Evolutionary conservation across 2,113 vertebrate genomes (phyloP).

Genomic region (Pithys albifrons): DNA sequence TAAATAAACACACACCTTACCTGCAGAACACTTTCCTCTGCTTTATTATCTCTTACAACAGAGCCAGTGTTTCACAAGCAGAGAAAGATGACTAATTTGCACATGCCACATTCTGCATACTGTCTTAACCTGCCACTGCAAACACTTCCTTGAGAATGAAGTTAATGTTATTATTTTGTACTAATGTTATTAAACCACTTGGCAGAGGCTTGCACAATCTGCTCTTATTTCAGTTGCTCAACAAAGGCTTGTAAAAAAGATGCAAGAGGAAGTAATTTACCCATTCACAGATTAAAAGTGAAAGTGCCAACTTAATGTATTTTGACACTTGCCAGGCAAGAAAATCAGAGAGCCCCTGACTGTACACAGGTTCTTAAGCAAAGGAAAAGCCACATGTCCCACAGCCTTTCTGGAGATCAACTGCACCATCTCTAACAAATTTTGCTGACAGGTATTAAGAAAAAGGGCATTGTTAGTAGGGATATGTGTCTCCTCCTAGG

Average conservation of each 20-base stretch:
- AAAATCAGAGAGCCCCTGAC: background rate
- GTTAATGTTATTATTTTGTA: constrained; percentile 57
- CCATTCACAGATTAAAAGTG: constrained; percentile 56
- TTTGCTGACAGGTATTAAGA: background rate
- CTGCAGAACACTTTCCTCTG: constrained; percentile 26
- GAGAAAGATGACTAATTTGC: background rate
- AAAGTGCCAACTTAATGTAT: constrained; percentile 45
- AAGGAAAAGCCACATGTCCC: background rate
- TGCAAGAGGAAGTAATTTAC: constrained; percentile 62
- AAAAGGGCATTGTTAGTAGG: background rate
- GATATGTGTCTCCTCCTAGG: background rate
- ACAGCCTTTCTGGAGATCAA: background rate
- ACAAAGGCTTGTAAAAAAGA: constrained; percentile 47
- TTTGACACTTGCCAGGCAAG: constrained; percentile 45
- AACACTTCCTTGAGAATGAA: background rate
- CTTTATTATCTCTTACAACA: background rate
- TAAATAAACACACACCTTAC: background rate
- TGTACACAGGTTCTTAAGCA: background rate
- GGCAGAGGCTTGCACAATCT: constrained; percentile 51
- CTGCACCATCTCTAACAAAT: background rate
- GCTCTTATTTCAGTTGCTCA: constrained; percentile 47
- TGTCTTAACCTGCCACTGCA: constrained; percentile 39
- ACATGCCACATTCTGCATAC: background rate
- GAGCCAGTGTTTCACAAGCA: constrained; percentile 1
- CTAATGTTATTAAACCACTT: constrained; percentile 62